Base-by-base conservation (phyloP, 2,888 invertebrate genomes). In the Phoronis australis region DNA sequence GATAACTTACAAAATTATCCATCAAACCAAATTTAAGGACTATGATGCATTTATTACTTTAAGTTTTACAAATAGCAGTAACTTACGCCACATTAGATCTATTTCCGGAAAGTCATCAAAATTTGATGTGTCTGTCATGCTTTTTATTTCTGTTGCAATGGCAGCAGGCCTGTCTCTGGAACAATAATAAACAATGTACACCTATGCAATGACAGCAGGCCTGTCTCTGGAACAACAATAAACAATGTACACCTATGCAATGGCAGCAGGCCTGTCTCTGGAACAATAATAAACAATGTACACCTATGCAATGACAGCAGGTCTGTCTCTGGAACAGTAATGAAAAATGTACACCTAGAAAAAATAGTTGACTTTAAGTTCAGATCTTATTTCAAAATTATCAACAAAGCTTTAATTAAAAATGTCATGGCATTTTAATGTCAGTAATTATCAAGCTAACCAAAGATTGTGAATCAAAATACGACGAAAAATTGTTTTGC, bases 91-190 rank as follows among this genome's bases (percentile, higher is more conserved):
- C 83, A 94, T 92, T 63, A 97, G 84, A 77, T 97, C 96, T 69
- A 95, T 95, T 80, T 99, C 97, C 4, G 97, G 97, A 83, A 99
- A 99, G 71, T 99, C 99, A 80, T 99, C 99, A 78, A 99, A 99
- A 81, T 99, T 99, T 61, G 96, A 96, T 39, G 99, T 99, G 79
- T 99, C 99, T 78, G 99, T 99, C 68, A 99, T 99, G 61, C 96
- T 95, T 76, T 90, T 89, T 52, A 99, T 95, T 76, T 95, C 93
- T 23, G 99, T 94, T 42, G 91, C 87, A 79, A 97, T 96, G 66
- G 97, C 97, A 54, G 99, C 94, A 45, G 99, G 99, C 50, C 97
- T 84, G 77, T 99, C 97, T 60, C 76, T 73, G 62, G 15, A 55
- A 44, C 38, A 35, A 46, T 20, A 44, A 52, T 31, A 12, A 31